phyloP scores from a whole-genome alignment of 2,797 vertebrate species.

The Pitangus sulphuratus region DNA sequence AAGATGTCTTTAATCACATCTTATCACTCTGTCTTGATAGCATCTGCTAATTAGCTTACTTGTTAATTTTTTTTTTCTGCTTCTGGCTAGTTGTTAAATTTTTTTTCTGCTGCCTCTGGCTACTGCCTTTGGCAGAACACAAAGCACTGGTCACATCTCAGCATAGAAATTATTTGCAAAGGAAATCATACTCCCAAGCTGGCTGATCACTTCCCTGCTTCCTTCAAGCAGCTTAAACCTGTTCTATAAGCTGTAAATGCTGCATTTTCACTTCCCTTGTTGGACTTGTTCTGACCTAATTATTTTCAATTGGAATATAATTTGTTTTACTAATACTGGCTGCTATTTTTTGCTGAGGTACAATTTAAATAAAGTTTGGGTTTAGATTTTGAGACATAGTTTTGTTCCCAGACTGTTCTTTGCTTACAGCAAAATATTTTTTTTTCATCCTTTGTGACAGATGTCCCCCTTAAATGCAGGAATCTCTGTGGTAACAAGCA shows the following conservation, averaged over 20 bases:
- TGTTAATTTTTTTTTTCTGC: not conserved
- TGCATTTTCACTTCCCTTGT: not conserved
- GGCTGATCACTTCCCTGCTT: not conserved
- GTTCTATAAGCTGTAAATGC: not conserved
- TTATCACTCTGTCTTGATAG: not conserved
- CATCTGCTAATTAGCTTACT: conserved; percentile 11
- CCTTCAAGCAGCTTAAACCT: not conserved
- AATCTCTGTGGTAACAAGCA: not conserved
- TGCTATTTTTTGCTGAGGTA: not conserved
- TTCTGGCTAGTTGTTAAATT: not conserved
- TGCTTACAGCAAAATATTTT: not conserved
- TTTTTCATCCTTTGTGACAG: not conserved
- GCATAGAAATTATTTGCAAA: not conserved
- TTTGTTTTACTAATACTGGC: not conserved
- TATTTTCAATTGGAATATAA: not conserved
- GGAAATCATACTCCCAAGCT: not conserved
- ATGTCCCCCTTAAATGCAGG: not conserved
- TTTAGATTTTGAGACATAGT: not conserved
- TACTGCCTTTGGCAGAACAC: not conserved
- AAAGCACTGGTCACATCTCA: not conserved
- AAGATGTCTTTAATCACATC: not conserved
- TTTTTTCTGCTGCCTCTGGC: not conserved
- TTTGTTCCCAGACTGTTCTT: not conserved
- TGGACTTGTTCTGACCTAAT: not conserved
- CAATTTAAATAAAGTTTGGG: not conserved